These are phyloP conservation scores for Carapus acus DNA, from an alignment of 2,797 vertebrate species.

Conservation along the genomic window DNA sequence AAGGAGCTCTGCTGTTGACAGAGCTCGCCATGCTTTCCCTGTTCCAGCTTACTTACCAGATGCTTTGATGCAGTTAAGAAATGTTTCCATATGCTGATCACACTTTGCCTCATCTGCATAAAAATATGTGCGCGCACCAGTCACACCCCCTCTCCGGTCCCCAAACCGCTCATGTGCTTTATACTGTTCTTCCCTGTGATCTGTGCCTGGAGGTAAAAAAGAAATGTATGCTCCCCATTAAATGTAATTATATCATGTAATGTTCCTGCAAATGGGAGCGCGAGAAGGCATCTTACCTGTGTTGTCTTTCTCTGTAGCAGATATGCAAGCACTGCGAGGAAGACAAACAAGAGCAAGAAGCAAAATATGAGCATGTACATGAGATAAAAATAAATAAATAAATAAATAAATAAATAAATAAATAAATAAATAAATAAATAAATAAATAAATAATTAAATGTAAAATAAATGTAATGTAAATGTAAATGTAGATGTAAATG, in stretches of 20 bases:
- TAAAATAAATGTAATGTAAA: no score
- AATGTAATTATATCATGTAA: constrained; percentile 48
- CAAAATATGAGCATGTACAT: constrained; percentile 10
- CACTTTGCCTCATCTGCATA: constrained; percentile 82
- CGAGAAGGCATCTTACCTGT: constrained; percentile 72
- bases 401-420: no score
- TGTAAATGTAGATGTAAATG: no score
- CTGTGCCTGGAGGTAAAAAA: constrained; percentile 54
- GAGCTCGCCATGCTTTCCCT: not conserved
- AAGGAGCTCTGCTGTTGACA: not conserved
- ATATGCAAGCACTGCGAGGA: constrained; percentile 74
- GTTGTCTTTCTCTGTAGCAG: constrained; percentile 68
- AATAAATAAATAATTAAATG: no score
- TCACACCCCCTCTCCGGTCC: constrained; percentile 60
- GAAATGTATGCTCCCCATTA: constrained; percentile 46
- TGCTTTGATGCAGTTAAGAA: constrained; percentile 83
- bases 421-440: no score
- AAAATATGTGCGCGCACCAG: constrained; percentile 72
- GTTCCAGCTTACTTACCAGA: constrained; percentile 66
- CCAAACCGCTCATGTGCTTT: constrained; percentile 64
- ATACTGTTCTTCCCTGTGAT: constrained; percentile 68
- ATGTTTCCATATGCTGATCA: constrained; percentile 87
- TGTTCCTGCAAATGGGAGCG: constrained; percentile 26
- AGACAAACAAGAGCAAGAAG: constrained; percentile 39
- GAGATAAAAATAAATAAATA: no score